Base-by-base conservation (phyloP, 2,888 invertebrate species). In the Sthenelais limicola region DNA sequence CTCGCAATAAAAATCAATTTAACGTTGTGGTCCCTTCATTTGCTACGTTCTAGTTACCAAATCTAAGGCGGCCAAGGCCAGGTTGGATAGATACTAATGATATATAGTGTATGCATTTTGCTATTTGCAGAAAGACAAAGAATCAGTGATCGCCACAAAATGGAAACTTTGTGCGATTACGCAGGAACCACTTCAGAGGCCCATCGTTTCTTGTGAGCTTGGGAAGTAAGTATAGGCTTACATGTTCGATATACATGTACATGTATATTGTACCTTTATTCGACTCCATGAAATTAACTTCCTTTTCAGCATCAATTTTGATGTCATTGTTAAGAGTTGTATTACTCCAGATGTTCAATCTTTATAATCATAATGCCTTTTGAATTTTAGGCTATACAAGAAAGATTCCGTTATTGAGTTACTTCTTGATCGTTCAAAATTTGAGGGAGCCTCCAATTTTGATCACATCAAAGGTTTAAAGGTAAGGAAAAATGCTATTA, bases 161-260 rank as follows among this genome's bases (percentile, higher is more conserved):
- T 99, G 98, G 98, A 92, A 93, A 73, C 95, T 96, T 87, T 99
- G 99, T 86, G 92, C 95, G 3, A 90, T 98, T 71, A 94, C 95
- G 0, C 98, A 98, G 85, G 84, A 86, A 47, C 80, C 92, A 0
- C 88, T 98, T n/a, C 92, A 93, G 85, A 89, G 91, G 78, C 98
- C 98, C 0, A 92, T 98, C 68, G 97, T 96, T 3, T 94, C 94
- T 58, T 98, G 98, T 88, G 93, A 93, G 30, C 89, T 97, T 24
- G 98, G 98, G 5, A 92, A 86, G 89, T 88, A 77, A 77, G 82
- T 77, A 0, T 30, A 58, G 26, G 15, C 21, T 5, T 51, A 51
- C 7, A 7, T 7, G 49, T n/a, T 49, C 24, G 54, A 30, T 54
- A 54, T 32, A 54, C 26, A 9, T 12, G 43, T 43, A 43, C 43